These are phyloP conservation scores for Orycteropus afer DNA, from an alignment of 2,113 vertebrate species.

Conservation along the genomic window DNA sequence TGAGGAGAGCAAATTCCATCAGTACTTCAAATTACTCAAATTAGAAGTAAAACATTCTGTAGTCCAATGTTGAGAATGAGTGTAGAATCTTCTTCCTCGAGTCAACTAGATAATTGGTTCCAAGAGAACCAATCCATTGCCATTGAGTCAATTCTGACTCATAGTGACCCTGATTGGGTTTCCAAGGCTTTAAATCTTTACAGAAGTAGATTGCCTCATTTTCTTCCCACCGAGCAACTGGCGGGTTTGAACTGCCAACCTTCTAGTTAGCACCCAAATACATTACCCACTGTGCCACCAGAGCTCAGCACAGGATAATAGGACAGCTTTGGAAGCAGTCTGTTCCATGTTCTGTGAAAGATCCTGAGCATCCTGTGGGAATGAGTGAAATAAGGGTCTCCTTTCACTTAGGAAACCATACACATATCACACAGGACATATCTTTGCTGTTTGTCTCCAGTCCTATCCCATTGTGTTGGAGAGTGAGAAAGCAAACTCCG, in stretches of 20 bases:
- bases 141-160: too few species aligned
- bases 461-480: neutral
- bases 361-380: neutral
- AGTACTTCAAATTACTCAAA: neutral
- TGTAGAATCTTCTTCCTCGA: conserved; percentile 28
- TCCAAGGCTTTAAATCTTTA: too few species aligned
- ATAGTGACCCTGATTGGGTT: too few species aligned
- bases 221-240: too few species aligned
- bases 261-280: too few species aligned
- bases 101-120: neutral
- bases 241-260: too few species aligned
- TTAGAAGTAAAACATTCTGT: neutral
- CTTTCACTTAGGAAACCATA: neutral
- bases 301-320: neutral
- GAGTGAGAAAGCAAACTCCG: neutral
- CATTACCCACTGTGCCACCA: too few species aligned
- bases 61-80: conserved; percentile 36
- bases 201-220: too few species aligned
- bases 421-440: neutral
- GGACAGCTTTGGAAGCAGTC: neutral
- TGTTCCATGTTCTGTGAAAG: neutral
- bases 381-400: neutral
- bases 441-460: neutral
- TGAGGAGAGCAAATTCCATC: neutral
- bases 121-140: too few species aligned